phyloP scores from a whole-genome alignment of 2,797 vertebrate species.

The Galago senegalensis region DNA sequence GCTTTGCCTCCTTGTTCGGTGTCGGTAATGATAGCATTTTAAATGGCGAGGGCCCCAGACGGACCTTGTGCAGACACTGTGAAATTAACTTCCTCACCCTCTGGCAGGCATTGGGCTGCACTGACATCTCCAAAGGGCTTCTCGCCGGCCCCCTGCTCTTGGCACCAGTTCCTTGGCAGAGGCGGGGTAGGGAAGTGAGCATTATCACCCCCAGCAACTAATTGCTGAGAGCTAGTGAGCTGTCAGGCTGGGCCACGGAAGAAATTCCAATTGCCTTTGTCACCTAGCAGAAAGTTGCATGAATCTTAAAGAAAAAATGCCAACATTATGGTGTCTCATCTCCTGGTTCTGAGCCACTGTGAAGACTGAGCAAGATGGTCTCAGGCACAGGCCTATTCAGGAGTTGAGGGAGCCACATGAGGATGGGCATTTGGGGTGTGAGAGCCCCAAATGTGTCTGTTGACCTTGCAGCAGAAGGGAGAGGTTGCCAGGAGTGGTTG shows the following conservation, averaged over 20 bases:
- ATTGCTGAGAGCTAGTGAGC: background rate
- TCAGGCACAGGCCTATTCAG: background rate
- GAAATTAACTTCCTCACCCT: slow-evolving; percentile 93
- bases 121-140: slow-evolving; percentile 85
- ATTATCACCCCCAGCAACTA: background rate
- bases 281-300: fast-evolving
- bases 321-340: fast-evolving
- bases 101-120: slow-evolving; percentile 85
- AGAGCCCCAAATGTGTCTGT: background rate
- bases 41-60: slow-evolving; percentile 85
- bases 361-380: fast-evolving
- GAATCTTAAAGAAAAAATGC: background rate
- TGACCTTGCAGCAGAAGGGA: background rate
- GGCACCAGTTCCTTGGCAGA: background rate
- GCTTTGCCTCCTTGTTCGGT: slow-evolving; percentile 72
- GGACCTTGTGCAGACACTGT: slow-evolving; percentile 92
- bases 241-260: background rate
- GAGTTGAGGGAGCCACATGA: background rate
- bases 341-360: background rate
- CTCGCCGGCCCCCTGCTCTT: background rate
- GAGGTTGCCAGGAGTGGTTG: no score
- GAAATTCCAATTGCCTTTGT: background rate
- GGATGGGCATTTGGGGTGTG: background rate
- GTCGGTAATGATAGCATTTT: slow-evolving; percentile 89
- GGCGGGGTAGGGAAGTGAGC: fast-evolving